phyloP scores from a whole-genome alignment of 2,113 vertebrate genomes.

The Anhinga anhinga region DNA sequence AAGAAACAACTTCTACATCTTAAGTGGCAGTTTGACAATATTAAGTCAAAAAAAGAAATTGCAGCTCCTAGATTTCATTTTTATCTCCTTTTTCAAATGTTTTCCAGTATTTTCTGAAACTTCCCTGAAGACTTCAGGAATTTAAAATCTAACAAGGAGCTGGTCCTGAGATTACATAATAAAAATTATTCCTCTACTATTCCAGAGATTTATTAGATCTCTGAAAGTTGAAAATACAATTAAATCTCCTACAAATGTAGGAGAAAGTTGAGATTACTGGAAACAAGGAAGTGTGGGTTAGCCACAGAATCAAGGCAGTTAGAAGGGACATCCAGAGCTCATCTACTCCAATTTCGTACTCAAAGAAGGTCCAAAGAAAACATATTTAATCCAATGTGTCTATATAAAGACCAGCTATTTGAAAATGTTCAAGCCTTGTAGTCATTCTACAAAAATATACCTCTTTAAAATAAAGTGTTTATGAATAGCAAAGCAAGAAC shows the following conservation, averaged over 20 bases:
- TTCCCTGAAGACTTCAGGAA: background rate
- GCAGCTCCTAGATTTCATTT: background rate
- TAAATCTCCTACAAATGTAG: background rate
- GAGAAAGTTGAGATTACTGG: background rate
- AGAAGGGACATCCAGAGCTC: background rate
- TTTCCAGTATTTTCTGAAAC: background rate
- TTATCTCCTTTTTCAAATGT: background rate
- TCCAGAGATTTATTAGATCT: background rate
- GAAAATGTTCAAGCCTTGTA: background rate
- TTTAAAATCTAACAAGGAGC: background rate
- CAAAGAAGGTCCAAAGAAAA: background rate
- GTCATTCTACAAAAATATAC: background rate
- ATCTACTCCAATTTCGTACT: background rate
- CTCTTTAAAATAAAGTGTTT: background rate
- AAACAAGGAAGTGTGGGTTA: background rate
- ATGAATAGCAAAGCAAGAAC: background rate
- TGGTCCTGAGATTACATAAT: background rate
- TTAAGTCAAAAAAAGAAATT: background rate
- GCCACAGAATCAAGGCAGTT: background rate
- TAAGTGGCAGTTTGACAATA: background rate
- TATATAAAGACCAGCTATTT: background rate
- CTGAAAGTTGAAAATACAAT: background rate
- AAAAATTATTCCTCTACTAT: background rate
- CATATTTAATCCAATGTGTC: background rate
- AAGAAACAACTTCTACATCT: background rate